Evolutionary conservation across 2,797 vertebrate genomes (phyloP).

Genomic region (Chiroxiphia lanceolata): DNA sequence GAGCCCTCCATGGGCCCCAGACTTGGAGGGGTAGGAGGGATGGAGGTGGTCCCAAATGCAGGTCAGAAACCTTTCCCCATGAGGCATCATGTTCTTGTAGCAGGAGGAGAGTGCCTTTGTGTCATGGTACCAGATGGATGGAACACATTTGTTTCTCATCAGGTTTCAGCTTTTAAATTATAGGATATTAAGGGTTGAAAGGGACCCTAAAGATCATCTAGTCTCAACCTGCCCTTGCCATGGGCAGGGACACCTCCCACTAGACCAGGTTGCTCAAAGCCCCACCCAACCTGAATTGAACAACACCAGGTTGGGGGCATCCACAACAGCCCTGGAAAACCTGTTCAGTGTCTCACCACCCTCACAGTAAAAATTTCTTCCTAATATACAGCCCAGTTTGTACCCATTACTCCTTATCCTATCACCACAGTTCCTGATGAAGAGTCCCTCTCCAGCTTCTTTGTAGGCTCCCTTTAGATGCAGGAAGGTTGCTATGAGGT

Average conservation of each 20-base stretch:
- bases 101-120: neutral
- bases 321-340: neutral
- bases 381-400: neutral
- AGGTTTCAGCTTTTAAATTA: neutral
- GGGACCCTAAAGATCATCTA: neutral
- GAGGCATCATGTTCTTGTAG: accelerated
- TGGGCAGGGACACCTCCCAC: neutral
- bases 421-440: neutral
- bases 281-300: neutral
- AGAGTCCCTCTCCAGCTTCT: neutral
- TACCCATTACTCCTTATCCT: neutral
- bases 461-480: neutral
- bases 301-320: neutral
- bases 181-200: neutral
- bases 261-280: neutral
- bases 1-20: accelerated
- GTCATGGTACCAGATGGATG: neutral
- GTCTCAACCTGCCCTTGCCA: neutral
- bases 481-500: neutral
- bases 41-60: neutral
- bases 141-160: neutral
- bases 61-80: neutral
- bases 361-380: neutral
- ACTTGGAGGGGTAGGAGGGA: accelerated
- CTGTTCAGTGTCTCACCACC: neutral